Evolutionary conservation across 2,113 vertebrate genomes (phyloP).

Genomic region (Stegostoma tigrinum): DNA sequence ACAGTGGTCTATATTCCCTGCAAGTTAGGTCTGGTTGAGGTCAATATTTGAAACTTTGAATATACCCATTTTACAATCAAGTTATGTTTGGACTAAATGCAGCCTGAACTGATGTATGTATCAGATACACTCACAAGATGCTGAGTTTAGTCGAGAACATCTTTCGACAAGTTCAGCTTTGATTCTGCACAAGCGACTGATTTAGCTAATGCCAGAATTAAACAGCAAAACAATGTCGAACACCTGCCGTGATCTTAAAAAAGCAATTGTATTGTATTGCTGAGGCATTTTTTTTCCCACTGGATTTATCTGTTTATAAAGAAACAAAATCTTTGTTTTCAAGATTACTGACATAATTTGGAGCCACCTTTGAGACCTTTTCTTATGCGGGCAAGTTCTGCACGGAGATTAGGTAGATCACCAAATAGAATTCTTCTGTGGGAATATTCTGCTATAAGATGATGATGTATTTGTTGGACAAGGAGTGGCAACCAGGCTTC

Average conservation of each 20-base stretch:
- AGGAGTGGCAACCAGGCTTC: too few species aligned
- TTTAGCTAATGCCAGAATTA: not conserved
- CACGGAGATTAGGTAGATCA: too few species aligned
- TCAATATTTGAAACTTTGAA: not conserved
- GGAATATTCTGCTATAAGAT: too few species aligned
- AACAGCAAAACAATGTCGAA: not conserved
- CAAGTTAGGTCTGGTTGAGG: not conserved
- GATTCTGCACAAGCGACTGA: not conserved
- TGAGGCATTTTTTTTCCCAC: not conserved
- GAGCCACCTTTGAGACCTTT: not conserved
- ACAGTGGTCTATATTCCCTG: not conserved
- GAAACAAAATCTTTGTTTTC: not conserved
- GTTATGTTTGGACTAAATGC: not conserved
- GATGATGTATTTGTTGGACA: too few species aligned
- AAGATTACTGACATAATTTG: not conserved
- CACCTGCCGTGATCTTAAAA: not conserved
- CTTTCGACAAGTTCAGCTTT: not conserved
- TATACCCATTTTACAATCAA: not conserved
- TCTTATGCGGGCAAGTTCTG: not conserved
- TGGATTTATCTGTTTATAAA: not conserved
- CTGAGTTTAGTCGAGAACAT: not conserved
- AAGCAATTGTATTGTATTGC: not conserved
- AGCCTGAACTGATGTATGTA: not conserved
- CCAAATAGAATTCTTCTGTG: too few species aligned
- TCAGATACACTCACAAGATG: not conserved